phyloP scores from a whole-genome alignment of 2,888 invertebrate species.

The Caenorhabditis sp. region DNA sequence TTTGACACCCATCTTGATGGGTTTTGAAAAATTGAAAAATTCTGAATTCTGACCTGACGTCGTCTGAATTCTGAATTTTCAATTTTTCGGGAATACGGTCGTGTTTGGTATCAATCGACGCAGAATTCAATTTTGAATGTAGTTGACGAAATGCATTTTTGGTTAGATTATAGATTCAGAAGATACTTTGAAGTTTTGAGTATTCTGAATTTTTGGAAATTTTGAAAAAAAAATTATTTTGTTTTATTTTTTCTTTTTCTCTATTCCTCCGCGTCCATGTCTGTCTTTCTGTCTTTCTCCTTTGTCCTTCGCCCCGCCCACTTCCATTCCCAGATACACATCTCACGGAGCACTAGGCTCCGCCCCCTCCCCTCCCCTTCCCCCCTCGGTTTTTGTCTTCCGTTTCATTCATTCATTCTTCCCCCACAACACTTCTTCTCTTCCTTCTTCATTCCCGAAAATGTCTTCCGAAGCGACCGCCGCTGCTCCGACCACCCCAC shows the following conservation, averaged over 20 bases:
- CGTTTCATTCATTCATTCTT: conserved; percentile 48
- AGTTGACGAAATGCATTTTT: no score
- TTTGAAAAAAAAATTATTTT: neutral
- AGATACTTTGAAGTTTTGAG: no score
- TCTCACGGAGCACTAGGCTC: conserved; percentile 33
- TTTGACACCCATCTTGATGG: neutral
- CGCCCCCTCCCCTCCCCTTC: conserved; percentile 22
- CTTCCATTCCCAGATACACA: conserved; percentile 8
- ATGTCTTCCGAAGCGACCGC: conserved; percentile 33
- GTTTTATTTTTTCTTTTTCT: neutral
- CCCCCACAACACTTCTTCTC: conserved; percentile 6
- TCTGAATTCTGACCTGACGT: neutral
- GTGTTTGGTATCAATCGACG: neutral
- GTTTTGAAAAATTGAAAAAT: neutral
- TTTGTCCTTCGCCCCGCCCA: neutral
- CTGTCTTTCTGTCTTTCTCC: neutral
- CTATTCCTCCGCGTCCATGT: conserved; percentile 20
- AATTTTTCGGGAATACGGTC: neutral
- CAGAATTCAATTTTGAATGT: neutral
- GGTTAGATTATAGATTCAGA: no score
- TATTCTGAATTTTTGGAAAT: no score
- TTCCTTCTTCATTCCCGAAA: neutral
- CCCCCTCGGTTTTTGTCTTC: conserved; percentile 13
- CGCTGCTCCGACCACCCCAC: conserved; percentile 37
- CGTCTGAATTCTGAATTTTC: neutral